Evolutionary conservation across 53 echinoderm and acorn worm species (phyloP).

Genomic region (Luidia sarsii): DNA sequence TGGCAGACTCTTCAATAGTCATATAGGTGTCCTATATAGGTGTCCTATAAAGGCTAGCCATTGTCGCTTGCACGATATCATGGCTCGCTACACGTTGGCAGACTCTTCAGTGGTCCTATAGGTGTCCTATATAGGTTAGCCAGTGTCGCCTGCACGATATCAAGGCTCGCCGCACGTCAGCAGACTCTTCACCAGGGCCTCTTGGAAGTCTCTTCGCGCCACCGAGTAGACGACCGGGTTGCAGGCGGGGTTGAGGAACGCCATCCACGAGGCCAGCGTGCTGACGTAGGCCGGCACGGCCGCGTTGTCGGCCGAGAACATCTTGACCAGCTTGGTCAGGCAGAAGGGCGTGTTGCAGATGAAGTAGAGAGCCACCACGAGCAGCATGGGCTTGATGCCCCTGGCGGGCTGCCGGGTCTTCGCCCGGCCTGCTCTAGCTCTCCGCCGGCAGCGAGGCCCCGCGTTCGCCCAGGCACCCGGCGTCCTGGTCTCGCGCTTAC

Average conservation of each 20-base stretch:
- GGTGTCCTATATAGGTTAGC: no score
- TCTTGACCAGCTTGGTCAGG: conserved; percentile 79
- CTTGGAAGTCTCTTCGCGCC: conserved; percentile 63
- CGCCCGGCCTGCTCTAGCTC: background rate
- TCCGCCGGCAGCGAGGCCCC: background rate
- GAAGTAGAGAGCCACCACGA: conserved; percentile 64
- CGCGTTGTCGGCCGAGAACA: conserved; percentile 53
- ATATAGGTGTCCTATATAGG: no score
- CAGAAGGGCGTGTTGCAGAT: conserved; percentile 85
- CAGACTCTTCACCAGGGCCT: conserved; percentile 55
- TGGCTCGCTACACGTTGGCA: no score
- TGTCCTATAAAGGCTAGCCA: no score
- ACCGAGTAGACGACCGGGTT: conserved; percentile 87
- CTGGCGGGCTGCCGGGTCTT: no score
- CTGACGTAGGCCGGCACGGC: conserved; percentile 64
- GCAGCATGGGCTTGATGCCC: conserved; percentile 70
- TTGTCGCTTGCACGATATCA: no score
- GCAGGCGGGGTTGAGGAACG: conserved; percentile 69
- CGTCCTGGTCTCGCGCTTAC: background rate
- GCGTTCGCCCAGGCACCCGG: background rate
- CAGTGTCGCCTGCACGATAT: no score
- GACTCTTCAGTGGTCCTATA: no score
- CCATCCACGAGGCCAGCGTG: conserved; percentile 73
- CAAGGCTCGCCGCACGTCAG: conserved; percentile 19
- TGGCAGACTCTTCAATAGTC: no score